Evolutionary conservation across 2,888 invertebrate species (phyloP), one percentile per base, ranked within the genome.

Genomic region (Ophion ellenae): DNA sequence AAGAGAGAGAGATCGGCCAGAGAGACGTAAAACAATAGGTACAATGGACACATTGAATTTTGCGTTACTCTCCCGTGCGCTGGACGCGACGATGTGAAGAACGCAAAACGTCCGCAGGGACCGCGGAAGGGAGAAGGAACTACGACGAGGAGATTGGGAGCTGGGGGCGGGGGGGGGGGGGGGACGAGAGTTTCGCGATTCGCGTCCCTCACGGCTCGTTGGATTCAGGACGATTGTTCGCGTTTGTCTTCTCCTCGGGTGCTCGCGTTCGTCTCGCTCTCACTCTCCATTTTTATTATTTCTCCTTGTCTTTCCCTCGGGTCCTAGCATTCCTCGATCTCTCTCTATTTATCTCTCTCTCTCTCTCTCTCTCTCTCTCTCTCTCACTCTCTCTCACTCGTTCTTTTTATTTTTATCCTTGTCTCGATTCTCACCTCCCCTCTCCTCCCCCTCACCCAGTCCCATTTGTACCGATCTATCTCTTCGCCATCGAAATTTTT

Each of bases 161-260:
- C 24, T 53, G 63, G 64, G 59, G 78, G 47, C 20, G 61, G 67
- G 64, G 53, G 74, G n/a, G n/a, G 10, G 70, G 59, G 59, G 66
- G 53, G 57, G 57, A 45, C n/a, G 71, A 61, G 82, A 78, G 71
- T 71, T 84, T 85, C 67, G 80, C 79, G 85, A 86, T 86, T 81
- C 83, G 69, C 81, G 86, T 86, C 86, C 83, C 86, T 86, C 86
- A 81, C 83, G 83, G 86, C 86, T 86, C 81, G 86, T 86, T 83
- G 83, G 78, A 83, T 86, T 36, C 83, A 83, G 81, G 86, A 88
- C 89, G 80, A 90, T 88, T 88, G 85, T 71, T 84, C 85, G 83
- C 85, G 67, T 84, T 83, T 84, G 85, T 81, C 81, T 86, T 86
- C n/a, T 85, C 78, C 89, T 88, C 84, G 84, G 73, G 45, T 40